These are phyloP conservation scores for Brachynemurus nebulosus DNA, from an alignment of 2,888 invertebrate species.

Conservation along the genomic window DNA sequence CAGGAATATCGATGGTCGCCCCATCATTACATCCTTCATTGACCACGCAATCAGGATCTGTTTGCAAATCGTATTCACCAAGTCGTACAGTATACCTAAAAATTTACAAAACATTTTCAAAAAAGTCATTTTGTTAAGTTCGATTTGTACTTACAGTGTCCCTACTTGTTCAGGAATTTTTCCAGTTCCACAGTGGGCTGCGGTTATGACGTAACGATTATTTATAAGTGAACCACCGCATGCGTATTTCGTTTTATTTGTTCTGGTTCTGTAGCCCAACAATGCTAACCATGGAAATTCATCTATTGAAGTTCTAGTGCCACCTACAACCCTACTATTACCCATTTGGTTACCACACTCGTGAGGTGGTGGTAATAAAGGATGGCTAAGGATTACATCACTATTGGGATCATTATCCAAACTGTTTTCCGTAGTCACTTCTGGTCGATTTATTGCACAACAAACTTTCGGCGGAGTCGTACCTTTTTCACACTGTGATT, in stretches of 20 bases:
- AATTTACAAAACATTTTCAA: too few relatives aligned
- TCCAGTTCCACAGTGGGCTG: slow-evolving; percentile 38
- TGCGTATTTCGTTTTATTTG: slow-evolving; percentile 22
- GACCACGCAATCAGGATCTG: slow-evolving; percentile 31
- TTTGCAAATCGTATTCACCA: slow-evolving; percentile 35
- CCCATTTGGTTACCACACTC: slow-evolving; percentile 25
- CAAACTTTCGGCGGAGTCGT: slow-evolving; percentile 37
- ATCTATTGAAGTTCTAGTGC: slow-evolving; percentile 32
- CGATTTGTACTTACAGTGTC: slow-evolving; percentile 29
- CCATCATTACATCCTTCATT: slow-evolving; percentile 30
- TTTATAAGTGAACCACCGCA: slow-evolving; percentile 41
- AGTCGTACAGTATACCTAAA: slow-evolving; percentile 29
- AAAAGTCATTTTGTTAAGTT: too few relatives aligned
- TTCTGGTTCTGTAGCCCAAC: slow-evolving; percentile 33
- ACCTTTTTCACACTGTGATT: slow-evolving; percentile 41
- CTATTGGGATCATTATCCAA: too few relatives aligned
- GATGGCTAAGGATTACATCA: too few relatives aligned
- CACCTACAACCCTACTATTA: slow-evolving; percentile 26
- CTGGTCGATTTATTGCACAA: too few relatives aligned
- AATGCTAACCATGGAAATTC: slow-evolving; percentile 42
- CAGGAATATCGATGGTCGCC: slow-evolving; percentile 28
- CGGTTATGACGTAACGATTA: slow-evolving; percentile 37
- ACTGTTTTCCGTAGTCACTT: too few relatives aligned
- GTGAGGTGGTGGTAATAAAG: not conserved
- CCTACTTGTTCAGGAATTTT: slow-evolving; percentile 26